Conservation (phyloP, 2,113 vertebrate species). For the Gobio gobio region DNA sequence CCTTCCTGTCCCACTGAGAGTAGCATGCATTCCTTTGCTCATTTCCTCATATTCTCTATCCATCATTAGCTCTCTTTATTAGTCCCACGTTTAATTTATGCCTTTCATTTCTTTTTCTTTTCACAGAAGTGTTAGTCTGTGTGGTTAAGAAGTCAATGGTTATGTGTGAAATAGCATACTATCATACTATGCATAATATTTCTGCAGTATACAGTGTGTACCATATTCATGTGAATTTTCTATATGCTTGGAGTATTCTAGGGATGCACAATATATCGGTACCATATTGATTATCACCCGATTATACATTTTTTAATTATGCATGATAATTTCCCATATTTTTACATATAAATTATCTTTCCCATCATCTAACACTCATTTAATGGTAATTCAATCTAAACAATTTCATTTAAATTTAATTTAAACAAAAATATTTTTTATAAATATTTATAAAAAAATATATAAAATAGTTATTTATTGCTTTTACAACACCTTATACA, state of each 20-base stretch:
- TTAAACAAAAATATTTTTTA: not conserved
- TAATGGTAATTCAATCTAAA: too few species aligned
- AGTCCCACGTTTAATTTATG: not conserved
- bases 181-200: not conserved
- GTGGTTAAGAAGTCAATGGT: not conserved
- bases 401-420: too few species aligned
- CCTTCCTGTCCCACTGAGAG: conserved; percentile 30
- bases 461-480: not conserved
- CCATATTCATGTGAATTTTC: not conserved
- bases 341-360: not conserved
- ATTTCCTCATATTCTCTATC: not conserved
- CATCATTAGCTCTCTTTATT: not conserved
- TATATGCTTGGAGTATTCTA: not conserved
- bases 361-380: too few species aligned
- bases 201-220: not conserved
- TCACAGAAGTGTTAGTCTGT: not conserved
- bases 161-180: not conserved
- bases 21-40: not conserved
- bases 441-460: not conserved
- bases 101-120: not conserved
- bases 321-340: not conserved
- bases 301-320: too few species aligned
- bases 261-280: not conserved
- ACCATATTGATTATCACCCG: not conserved
- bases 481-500: not conserved